phyloP scores from a whole-genome alignment of 1,140 invertebrate genomes.

The Fragariocoptes setiger region DNA sequence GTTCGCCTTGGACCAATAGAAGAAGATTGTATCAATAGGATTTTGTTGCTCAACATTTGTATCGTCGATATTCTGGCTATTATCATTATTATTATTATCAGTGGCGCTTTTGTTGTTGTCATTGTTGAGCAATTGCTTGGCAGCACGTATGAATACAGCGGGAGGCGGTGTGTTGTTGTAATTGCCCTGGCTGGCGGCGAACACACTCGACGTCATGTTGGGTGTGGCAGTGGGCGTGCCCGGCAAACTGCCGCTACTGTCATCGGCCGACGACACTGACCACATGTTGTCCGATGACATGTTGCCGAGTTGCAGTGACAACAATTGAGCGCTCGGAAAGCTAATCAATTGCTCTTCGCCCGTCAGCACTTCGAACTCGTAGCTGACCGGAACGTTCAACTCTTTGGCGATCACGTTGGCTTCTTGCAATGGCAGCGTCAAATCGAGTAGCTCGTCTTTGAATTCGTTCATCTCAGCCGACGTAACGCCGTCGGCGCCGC shows the following conservation, averaged over 20 bases:
- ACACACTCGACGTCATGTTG: background rate
- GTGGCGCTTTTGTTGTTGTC: too few relatives aligned
- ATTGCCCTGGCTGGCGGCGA: too few relatives aligned
- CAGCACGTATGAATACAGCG: background rate
- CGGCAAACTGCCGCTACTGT: background rate
- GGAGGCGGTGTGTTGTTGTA: too few relatives aligned
- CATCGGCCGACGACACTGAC: background rate
- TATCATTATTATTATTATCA: too few relatives aligned
- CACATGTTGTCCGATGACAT: background rate
- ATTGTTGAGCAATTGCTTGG: background rate
- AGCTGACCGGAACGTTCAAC: slow-evolving; percentile 24
- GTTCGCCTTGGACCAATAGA: background rate
- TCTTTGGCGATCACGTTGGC: slow-evolving; percentile 28
- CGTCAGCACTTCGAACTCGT: slow-evolving; percentile 24
- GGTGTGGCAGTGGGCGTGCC: background rate
- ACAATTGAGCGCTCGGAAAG: background rate
- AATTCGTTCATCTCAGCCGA: slow-evolving; percentile 19
- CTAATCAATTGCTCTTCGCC: slow-evolving; percentile 20
- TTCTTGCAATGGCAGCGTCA: slow-evolving; percentile 25
- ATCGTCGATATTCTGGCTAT: too few relatives aligned
- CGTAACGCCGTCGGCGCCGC: too few relatives aligned
- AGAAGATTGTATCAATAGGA: too few relatives aligned
- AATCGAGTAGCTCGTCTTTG: slow-evolving; percentile 21
- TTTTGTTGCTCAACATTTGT: too few relatives aligned
- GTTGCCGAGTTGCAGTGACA: background rate